Evolutionary conservation across 2,888 invertebrate genomes (phyloP), one percentile per base, ranked within the genome.

Genomic region (Actias luna): DNA sequence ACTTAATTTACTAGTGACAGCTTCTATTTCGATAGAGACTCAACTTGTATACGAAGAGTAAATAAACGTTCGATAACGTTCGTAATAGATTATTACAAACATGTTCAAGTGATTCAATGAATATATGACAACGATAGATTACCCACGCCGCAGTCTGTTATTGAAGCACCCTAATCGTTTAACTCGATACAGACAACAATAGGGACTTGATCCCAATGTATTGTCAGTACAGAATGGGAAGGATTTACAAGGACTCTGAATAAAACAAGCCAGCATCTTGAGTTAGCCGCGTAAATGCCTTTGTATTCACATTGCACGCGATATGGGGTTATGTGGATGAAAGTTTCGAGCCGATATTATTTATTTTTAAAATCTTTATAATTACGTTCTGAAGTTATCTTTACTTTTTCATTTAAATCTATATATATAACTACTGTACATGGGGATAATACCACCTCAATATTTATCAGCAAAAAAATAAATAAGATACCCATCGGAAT

Each of bases 151-250:
- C 69, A 76, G 74, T 70, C 73, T 78, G 75, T 77, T 84, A 84
- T 85, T 82, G 84, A 85, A 84, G 76, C 82, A 72, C 83, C 78
- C 82, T 88, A 88, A 88, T 88, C 87, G 85, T 82, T 82, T 80
- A 80, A 81, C 85, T 85, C 84, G 80, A 87, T 87, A 84, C 78
- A 75, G 72, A 69, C 82, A 80, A 89, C 88, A 89, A 89, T 83
- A 70, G 85, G 63, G 77, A 70, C 70, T 72, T 84, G 87, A 87
- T 86, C 85, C 82, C 74, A 64, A 73, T 71, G 82, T 79, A 89
- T 88, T 89, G 88, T 89, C 79, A 82, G 76, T 71, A 75, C 75
- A 87, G 88, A 89, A 89, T 88, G 76, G 83, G 77, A 86, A 81
- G 88, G 89, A 87, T 89, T 89, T 89, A 79, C 82, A 71, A 71